These are phyloP conservation scores for Rhynchotus rufescens DNA, from an alignment of 2,797 vertebrate species.

Conservation along the genomic window DNA sequence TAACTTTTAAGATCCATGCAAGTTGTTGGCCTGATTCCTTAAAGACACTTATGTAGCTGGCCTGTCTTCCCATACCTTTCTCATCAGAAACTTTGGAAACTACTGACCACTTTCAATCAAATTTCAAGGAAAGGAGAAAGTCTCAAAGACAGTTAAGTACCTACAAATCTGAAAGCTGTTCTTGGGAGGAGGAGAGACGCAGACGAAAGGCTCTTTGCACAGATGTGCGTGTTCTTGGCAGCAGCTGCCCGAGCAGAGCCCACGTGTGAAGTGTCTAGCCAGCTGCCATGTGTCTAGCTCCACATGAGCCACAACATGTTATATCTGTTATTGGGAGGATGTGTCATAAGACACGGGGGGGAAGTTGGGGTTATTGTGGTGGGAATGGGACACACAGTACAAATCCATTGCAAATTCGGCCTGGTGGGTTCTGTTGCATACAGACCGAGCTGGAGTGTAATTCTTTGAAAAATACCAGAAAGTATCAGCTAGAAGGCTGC, in stretches of 20 bases:
- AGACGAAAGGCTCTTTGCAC: neutral
- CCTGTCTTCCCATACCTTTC: neutral
- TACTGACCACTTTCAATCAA: neutral
- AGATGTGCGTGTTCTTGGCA: neutral
- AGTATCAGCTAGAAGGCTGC: neutral
- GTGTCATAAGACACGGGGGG: conserved; percentile 47
- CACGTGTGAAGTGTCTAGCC: accelerated
- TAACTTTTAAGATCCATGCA: neutral
- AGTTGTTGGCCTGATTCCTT: neutral
- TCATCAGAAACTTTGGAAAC: neutral
- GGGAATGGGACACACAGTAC: conserved; percentile 18
- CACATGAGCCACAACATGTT: neutral
- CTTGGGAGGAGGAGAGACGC: neutral
- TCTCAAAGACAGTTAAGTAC: neutral
- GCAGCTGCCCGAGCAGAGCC: accelerated
- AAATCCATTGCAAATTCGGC: neutral
- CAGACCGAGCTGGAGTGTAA: neutral
- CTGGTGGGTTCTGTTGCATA: accelerated
- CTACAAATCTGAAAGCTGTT: neutral
- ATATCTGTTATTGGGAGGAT: neutral
- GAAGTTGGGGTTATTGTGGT: conserved; percentile 51
- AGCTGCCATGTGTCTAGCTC: neutral
- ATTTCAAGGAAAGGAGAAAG: accelerated
- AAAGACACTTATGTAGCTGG: neutral
- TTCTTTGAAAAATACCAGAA: neutral